phyloP scores from a whole-genome alignment of 2,113 vertebrate genomes.

The Eulemur rufifrons region DNA sequence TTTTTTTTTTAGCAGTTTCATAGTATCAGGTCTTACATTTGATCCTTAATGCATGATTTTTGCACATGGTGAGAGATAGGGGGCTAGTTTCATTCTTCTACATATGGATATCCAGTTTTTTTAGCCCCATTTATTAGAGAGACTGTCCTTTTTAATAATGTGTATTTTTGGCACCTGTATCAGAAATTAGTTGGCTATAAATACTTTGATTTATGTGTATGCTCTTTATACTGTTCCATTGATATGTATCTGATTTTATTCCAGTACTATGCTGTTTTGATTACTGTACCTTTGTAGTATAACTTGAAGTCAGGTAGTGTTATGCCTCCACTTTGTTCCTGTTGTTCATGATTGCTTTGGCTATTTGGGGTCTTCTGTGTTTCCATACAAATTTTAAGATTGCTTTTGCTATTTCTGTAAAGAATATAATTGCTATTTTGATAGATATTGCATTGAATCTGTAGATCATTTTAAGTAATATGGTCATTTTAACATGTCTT shows the following conservation, averaged over 20 bases:
- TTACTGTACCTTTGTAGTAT: not conserved
- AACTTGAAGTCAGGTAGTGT: not conserved
- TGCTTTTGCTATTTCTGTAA: not conserved
- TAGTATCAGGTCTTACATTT: not conserved
- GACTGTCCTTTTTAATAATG: not conserved
- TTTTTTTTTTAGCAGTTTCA: not conserved
- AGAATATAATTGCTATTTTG: not conserved
- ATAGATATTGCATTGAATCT: not conserved
- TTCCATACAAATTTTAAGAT: not conserved
- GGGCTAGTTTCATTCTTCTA: not conserved
- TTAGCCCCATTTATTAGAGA: not conserved
- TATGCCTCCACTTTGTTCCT: not conserved
- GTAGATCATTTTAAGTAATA: not conserved
- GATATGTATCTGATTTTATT: not conserved
- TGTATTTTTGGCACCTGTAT: not conserved
- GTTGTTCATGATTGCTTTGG: not conserved
- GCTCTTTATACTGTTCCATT: not conserved
- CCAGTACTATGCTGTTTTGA: not conserved
- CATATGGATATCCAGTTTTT: not conserved
- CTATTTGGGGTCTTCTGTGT: not conserved
- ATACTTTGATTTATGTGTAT: not conserved
- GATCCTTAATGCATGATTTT: not conserved
- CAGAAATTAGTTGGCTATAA: not conserved
- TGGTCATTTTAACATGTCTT: not conserved
- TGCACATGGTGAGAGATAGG: not conserved